A percentile compares a stretch with the other conserved stretches of the same genome.
Conservation (phyloP, 2,113 vertebrate genomes). For the Grantiella picta region DNA sequence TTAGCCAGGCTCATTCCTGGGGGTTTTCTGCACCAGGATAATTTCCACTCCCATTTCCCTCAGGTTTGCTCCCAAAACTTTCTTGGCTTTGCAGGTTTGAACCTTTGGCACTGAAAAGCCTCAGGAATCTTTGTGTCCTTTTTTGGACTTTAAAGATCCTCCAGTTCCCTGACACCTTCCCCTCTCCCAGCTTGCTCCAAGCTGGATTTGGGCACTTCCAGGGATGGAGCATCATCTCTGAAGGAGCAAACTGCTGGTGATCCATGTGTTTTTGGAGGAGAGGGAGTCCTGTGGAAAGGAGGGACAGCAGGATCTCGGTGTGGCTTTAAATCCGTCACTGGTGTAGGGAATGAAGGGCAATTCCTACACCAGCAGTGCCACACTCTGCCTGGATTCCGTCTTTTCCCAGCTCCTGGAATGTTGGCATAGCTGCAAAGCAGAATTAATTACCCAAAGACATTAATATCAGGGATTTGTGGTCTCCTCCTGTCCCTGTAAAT, state of each 20-base stretch:
- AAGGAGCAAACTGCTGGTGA: neutral
- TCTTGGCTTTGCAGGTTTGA: neutral
- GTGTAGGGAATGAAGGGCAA: no score
- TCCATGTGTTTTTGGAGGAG: neutral
- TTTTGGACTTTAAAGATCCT: neutral
- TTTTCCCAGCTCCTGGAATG: neutral
- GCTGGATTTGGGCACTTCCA: neutral
- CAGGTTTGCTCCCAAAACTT: neutral
- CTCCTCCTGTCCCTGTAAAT: neutral
- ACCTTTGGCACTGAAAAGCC: neutral
- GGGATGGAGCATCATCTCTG: neutral
- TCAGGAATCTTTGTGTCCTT: neutral
- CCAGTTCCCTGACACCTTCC: neutral
- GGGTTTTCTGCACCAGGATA: neutral
- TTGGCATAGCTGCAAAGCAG: neutral
- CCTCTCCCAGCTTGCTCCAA: neutral
- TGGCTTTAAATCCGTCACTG: neutral
- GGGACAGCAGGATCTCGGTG: no score
- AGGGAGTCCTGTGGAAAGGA: neutral
- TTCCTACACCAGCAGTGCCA: neutral
- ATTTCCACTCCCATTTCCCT: neutral
- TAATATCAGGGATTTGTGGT: neutral
- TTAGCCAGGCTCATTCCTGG: neutral
- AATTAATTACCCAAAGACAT: neutral
- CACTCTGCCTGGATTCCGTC: neutral